Evolutionary conservation across 2,797 vertebrate species (phyloP), one percentile per base, ranked within the genome.

Genomic region (Muscicapa comitata): DNA sequence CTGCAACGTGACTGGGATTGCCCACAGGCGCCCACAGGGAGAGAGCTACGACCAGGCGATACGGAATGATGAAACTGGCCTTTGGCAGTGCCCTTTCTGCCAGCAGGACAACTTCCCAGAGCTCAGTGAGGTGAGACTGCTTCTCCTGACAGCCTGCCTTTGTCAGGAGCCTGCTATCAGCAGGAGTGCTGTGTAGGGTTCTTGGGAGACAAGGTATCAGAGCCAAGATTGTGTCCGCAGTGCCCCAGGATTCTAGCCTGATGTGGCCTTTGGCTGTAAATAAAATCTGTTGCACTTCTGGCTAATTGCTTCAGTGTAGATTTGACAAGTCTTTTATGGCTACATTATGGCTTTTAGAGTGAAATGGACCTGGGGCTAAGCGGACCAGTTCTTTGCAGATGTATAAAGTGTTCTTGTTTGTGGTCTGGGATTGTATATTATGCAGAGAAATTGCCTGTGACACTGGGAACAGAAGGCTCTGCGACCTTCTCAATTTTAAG

Each of bases 81-180:
- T 99, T 29, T 99, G 99, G 99, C 99, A 99, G 95, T 99, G 99
- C 97, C 99, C 99, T 58, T 99, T 99, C 97, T 99, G 99, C 87
- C 99, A 99, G 88, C 99, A 99, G 96, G 99, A 99, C 97, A 99
- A 99, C 97, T 99, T 99, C 71, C 99, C 99, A 42, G 99, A 99
- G 83, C 99, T 99, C 77, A 99, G 99, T 3, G 99, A 99, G 99
- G 99, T 99, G 65, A 13, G 96, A 13, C 33, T 67, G 65, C 84
- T 85, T 45, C 80, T 90, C 24, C n/a, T 38, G 3, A 47, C 3
- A 8, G 8, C 7, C 61, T 86, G n/a, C 17, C n/a, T 93, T 77
- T 70, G 51, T 38, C 65, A 42, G 67, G 51, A 62, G 37, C 18
- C 80, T 63, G 29, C 66, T 61, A 0, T 42, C 7, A 2, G 20